Percentiles rank a stretch among this genome's conserved stretches.
Evolutionary conservation across 2,113 vertebrate species (phyloP).

Genomic region (Thymallus thymallus): DNA sequence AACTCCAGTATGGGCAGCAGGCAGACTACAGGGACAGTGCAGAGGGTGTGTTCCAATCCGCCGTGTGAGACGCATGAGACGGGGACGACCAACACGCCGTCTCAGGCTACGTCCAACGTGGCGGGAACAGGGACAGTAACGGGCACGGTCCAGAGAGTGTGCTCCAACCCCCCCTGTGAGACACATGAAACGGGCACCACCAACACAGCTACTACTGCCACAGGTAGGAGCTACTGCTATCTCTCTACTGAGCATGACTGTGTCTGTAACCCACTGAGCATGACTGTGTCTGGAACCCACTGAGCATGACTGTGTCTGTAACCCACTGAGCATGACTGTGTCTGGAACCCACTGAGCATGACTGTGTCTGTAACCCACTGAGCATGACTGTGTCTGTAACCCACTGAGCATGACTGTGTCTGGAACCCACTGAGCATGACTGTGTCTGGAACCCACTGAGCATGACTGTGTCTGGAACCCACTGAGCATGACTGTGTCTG

Average conservation of each 20-base stretch:
- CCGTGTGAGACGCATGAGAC: conserved; percentile 78
- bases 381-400: conserved; percentile 60
- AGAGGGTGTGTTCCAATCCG: conserved; percentile 73
- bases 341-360: conserved; percentile 56
- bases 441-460: conserved; percentile 64
- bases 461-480: conserved; percentile 60
- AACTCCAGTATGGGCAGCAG: conserved; percentile 53
- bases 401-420: no score
- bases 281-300: conserved; percentile 66
- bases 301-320: conserved; percentile 58
- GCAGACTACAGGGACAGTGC: background rate
- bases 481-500: conserved; percentile 61
- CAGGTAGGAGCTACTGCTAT: conserved; percentile 1
- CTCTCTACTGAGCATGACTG: conserved; percentile 49
- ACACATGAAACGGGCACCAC: conserved; percentile 76
- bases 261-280: conserved; percentile 60
- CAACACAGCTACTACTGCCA: conserved; percentile 66
- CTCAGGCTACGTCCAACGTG: conserved; percentile 45
- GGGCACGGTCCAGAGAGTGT: conserved; percentile 47
- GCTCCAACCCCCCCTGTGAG: conserved; percentile 76
- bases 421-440: conserved; percentile 58
- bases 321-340: no score
- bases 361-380: conserved; percentile 66
- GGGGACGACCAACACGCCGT: conserved; percentile 73
- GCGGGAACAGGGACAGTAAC: background rate